A percentile compares a stretch with the other conserved stretches of the same genome.
Conservation (phyloP, 2,888 invertebrate genomes). For the Panzeria rudis region DNA sequence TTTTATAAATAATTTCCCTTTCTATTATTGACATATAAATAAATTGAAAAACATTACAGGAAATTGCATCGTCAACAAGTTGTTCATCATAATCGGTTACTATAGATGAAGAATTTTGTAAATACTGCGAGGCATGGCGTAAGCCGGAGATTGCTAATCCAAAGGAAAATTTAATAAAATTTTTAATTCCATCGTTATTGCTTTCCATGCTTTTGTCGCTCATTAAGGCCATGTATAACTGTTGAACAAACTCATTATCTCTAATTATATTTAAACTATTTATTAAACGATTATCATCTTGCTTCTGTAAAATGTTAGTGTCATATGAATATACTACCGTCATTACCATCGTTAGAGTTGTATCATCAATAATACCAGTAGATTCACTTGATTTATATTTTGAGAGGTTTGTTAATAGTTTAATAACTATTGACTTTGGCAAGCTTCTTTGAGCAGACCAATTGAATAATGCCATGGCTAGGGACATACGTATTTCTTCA, state of each 20-base stretch:
- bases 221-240: conserved; percentile 84
- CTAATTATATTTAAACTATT: conserved; percentile 88
- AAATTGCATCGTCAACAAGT: conserved; percentile 91
- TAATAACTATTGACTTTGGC: conserved; percentile 88
- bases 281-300: conserved; percentile 89
- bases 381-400: conserved; percentile 84
- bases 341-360: conserved; percentile 91
- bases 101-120: conserved; percentile 85
- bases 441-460: conserved; percentile 91
- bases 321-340: conserved; percentile 93
- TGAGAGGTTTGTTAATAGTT: conserved; percentile 84
- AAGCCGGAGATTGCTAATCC: conserved; percentile 88
- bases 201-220: conserved; percentile 76
- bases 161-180: conserved; percentile 88
- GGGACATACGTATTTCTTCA: conserved; percentile 87
- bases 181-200: conserved; percentile 81
- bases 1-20: conserved; percentile 87
- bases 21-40: conserved; percentile 89
- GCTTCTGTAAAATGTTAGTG: conserved; percentile 89
- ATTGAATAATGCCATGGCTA: conserved; percentile 90
- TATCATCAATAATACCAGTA: conserved; percentile 90
- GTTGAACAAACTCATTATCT: conserved; percentile 86
- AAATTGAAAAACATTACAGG: conserved; percentile 91
- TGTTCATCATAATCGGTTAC: conserved; percentile 90
- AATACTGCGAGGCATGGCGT: conserved; percentile 85